phyloP scores from a whole-genome alignment of 1,140 invertebrate species.

The Augochlora pura region DNA sequence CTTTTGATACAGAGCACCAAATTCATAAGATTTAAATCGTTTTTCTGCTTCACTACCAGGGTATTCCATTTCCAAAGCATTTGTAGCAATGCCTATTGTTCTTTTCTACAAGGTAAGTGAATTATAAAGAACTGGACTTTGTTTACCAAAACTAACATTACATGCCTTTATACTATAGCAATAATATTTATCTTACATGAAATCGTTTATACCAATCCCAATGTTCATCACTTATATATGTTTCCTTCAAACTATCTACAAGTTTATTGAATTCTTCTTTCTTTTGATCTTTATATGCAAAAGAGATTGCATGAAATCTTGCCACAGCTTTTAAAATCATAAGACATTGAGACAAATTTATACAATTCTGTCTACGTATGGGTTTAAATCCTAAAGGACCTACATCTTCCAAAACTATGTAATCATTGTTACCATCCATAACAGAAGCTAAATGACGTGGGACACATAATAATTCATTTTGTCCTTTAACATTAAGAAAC shows the following conservation, averaged over 20 bases:
- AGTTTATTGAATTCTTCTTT: constrained; percentile 81
- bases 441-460: constrained; percentile 80
- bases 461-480: constrained; percentile 59
- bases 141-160: not conserved
- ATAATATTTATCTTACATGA: constrained; percentile 71
- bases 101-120: constrained; percentile 34
- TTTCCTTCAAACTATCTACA: constrained; percentile 76
- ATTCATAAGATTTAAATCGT: constrained; percentile 77
- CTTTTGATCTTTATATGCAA: constrained; percentile 85
- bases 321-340: constrained; percentile 83
- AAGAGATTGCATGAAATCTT: constrained; percentile 85
- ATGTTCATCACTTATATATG: constrained; percentile 82
- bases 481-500: constrained; percentile 66
- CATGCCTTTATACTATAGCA: not conserved
- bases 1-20: constrained; percentile 65
- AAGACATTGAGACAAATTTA: constrained; percentile 80
- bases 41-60: constrained; percentile 81
- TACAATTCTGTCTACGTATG: constrained; percentile 79
- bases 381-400: constrained; percentile 79
- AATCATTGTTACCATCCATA: constrained; percentile 84
- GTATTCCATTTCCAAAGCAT: constrained; percentile 84
- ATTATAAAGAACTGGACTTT: not conserved
- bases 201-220: constrained; percentile 84
- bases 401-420: constrained; percentile 85
- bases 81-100: constrained; percentile 80